Percentiles rank a stretch among this genome's conserved stretches.
phyloP scores from a whole-genome alignment of 2,888 invertebrate species.

The Nasonia oneida region DNA sequence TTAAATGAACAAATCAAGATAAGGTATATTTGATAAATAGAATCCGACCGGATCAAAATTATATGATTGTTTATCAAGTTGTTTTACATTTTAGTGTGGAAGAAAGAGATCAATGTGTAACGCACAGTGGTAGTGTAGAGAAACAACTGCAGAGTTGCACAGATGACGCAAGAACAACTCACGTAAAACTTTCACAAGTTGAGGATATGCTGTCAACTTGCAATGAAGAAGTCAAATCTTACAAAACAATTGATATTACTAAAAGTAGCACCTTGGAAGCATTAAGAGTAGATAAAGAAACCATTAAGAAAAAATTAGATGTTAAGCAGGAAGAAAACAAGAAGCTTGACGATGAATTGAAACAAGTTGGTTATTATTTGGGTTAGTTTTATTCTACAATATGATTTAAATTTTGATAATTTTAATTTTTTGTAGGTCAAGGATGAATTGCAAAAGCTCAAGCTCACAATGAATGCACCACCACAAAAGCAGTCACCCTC shows the following conservation, averaged over 20 bases:
- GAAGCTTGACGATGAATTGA: slow-evolving; percentile 55
- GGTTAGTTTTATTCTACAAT: slow-evolving; percentile 18
- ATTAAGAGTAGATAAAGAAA: slow-evolving; percentile 72
- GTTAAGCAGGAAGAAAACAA: slow-evolving; percentile 45
- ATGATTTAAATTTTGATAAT: slow-evolving; percentile 8
- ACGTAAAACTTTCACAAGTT: slow-evolving; percentile 72
- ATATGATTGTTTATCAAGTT: slow-evolving; percentile 1
- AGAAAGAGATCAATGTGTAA: slow-evolving; percentile 76
- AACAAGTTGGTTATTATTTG: slow-evolving; percentile 9
- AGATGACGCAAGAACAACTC: slow-evolving; percentile 70
- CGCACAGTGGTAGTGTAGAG: slow-evolving; percentile 67
- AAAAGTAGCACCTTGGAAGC: slow-evolving; percentile 72
- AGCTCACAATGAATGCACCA: slow-evolving; percentile 64
- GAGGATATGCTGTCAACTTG: slow-evolving; percentile 73
- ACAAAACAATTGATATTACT: slow-evolving; percentile 70
- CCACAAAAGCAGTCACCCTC: slow-evolving; percentile 53
- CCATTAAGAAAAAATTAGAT: slow-evolving; percentile 63
- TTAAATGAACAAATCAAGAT: slow-evolving; percentile 76
- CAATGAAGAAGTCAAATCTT: slow-evolving; percentile 73
- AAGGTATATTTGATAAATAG: slow-evolving; percentile 68
- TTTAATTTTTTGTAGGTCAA: slow-evolving; percentile 67
- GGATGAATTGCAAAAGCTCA: slow-evolving; percentile 69
- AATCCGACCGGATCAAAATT: slow-evolving; percentile 7
- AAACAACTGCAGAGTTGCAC: slow-evolving; percentile 67
- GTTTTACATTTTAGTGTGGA: slow-evolving; percentile 70